Percentiles rank a stretch among this genome's conserved stretches.
Conservation (phyloP, 1,140 invertebrate genomes). For the Hypsibius dujardini region DNA sequence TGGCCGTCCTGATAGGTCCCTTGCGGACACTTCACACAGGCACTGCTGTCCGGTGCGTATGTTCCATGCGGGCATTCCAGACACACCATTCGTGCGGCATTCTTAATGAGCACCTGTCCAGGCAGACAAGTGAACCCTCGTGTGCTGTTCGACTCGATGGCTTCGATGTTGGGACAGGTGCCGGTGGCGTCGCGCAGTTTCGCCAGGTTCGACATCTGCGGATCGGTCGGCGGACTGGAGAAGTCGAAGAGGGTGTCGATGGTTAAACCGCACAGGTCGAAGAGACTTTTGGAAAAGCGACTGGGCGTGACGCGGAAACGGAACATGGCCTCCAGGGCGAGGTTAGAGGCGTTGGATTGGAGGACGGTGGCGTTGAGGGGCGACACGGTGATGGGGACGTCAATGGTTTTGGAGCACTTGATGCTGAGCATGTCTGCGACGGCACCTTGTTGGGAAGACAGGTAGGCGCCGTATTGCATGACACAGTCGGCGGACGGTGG, state of each 20-base stretch:
- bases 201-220: constrained; percentile 67
- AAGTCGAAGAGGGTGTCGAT: constrained; percentile 80
- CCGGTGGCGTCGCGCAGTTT: constrained; percentile 61
- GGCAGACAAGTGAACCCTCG: constrained; percentile 35
- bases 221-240: constrained; percentile 72
- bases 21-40: constrained; percentile 30
- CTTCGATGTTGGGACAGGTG: constrained; percentile 69
- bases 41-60: constrained; percentile 27
- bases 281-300: constrained; percentile 45
- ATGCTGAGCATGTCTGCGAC: constrained; percentile 65
- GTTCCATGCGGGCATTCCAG: background rate
- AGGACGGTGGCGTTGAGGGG: constrained; percentile 34
- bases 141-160: constrained; percentile 59
- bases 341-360: constrained; percentile 19
- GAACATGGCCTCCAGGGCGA: background rate
- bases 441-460: constrained; percentile 54
- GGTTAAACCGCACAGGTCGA: constrained; percentile 81
- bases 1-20: constrained; percentile 32
- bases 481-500: constrained; percentile 64
- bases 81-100: background rate
- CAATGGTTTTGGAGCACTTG: constrained; percentile 68
- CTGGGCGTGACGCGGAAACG: background rate
- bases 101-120: background rate
- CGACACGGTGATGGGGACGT: constrained; percentile 54
- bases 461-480: constrained; percentile 61